These are phyloP conservation scores for Clarias fuscus DNA, from an alignment of 2,797 vertebrate genomes.

Conservation along the genomic window DNA sequence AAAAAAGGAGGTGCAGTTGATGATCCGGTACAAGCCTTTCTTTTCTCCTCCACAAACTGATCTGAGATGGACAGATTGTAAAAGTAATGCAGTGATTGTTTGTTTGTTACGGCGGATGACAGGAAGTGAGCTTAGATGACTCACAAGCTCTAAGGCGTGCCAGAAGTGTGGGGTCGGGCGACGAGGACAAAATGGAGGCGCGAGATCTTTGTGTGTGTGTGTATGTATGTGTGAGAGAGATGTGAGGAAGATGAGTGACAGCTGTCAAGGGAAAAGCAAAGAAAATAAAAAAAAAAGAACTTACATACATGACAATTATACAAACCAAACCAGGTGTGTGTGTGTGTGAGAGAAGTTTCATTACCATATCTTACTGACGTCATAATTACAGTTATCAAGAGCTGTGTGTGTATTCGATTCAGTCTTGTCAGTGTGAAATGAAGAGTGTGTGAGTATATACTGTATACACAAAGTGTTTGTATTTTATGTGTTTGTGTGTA, in stretches of 20 bases:
- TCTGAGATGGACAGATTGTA: neutral
- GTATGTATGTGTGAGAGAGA: neutral
- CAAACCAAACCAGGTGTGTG: neutral
- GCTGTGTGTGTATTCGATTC: neutral
- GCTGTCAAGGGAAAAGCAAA: neutral
- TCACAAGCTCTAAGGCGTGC: constrained; percentile 39
- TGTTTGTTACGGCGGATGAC: neutral
- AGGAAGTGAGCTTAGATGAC: constrained; percentile 40
- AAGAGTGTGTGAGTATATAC: neutral
- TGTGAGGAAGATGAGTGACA: neutral
- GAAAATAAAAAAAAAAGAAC: neutral
- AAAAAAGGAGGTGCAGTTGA: neutral
- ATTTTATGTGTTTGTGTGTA: neutral
- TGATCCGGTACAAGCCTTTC: neutral
- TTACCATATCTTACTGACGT: neutral
- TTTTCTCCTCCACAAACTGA: neutral
- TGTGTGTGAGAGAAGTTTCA: neutral
- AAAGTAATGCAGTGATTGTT: neutral
- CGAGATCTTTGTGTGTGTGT: constrained; percentile 11
- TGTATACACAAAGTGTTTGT: neutral
- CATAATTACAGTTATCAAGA: neutral
- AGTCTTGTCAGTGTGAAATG: neutral
- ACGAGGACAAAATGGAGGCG: constrained; percentile 57
- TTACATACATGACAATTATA: neutral
- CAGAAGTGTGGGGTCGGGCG: constrained; percentile 51